Evolutionary conservation across 2,113 vertebrate genomes (phyloP).

Genomic region (Scomber colias): DNA sequence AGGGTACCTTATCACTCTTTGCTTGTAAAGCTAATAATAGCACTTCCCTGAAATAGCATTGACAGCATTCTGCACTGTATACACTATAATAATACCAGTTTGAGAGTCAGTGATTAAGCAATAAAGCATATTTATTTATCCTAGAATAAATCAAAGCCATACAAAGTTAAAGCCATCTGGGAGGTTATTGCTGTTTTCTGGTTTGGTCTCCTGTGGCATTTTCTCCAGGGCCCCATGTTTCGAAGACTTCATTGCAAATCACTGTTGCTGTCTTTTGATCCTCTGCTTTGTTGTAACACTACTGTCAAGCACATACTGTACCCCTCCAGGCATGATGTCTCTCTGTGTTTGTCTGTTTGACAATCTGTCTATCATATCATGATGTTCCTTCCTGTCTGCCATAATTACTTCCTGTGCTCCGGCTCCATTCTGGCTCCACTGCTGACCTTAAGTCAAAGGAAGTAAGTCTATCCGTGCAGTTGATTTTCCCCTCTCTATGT

Average conservation of each 20-base stretch:
- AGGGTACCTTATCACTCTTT: not conserved
- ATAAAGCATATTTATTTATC: too few relatives aligned
- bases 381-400: conserved; percentile 75
- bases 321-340: conserved; percentile 81
- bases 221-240: conserved; percentile 59
- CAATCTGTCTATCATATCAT: conserved; percentile 71
- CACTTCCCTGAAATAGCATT: too few relatives aligned
- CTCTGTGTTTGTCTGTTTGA: conserved; percentile 71
- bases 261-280: conserved; percentile 41
- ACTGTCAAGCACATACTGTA: conserved; percentile 56
- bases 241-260: conserved; percentile 26
- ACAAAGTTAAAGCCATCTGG: conserved; percentile 83
- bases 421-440: conserved; percentile 76
- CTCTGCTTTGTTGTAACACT: conserved; percentile 62
- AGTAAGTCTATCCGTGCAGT: conserved; percentile 81
- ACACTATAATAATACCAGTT: too few relatives aligned
- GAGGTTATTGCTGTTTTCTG: conserved; percentile 84
- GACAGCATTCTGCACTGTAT: too few relatives aligned
- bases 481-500: conserved; percentile 33
- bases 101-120: too few relatives aligned
- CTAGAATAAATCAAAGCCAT: conserved; percentile 56
- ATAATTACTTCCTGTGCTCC: conserved; percentile 75
- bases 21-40: not conserved
- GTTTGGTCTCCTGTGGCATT: conserved; percentile 63
- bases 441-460: conserved; percentile 84